These are phyloP conservation scores for Euwallacea fornicatus DNA, from an alignment of 1,140 invertebrate species.

Conservation along the genomic window DNA sequence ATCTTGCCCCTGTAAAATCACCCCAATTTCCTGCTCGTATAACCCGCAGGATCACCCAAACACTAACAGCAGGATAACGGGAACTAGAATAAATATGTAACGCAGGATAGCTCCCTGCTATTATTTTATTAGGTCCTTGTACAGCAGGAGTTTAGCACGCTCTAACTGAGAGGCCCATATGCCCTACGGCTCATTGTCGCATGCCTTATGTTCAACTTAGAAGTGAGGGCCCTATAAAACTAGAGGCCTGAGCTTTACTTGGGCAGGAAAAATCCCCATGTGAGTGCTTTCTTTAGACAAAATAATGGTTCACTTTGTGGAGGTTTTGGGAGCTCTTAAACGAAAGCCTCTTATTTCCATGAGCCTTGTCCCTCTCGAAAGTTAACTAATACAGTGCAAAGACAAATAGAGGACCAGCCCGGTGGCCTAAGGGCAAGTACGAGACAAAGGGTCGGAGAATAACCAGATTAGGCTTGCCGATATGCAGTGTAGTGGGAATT, in stretches of 20 bases:
- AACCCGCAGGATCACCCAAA: constrained; percentile 34
- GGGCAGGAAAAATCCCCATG: too few relatives aligned
- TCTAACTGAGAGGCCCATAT: constrained; percentile 18
- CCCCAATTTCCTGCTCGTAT: constrained; percentile 21
- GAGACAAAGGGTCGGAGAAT: constrained; percentile 19
- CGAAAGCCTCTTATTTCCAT: neutral
- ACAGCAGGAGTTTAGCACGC: constrained; percentile 22
- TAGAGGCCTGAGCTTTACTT: too few relatives aligned
- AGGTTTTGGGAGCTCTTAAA: neutral
- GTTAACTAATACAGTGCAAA: constrained; percentile 25
- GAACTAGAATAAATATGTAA: constrained; percentile 24
- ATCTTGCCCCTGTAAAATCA: neutral
- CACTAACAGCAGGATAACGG: constrained; percentile 35
- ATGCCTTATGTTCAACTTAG: constrained; percentile 28
- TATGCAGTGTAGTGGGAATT: constrained; percentile 22
- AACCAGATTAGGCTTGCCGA: constrained; percentile 26
- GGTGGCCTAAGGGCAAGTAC: constrained; percentile 14
- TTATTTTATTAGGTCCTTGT: constrained; percentile 34
- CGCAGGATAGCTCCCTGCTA: constrained; percentile 24
- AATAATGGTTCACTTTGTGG: neutral
- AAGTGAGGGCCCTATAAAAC: too few relatives aligned
- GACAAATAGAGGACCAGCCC: constrained; percentile 26
- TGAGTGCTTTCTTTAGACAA: too few relatives aligned
- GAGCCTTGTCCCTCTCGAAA: constrained; percentile 1
- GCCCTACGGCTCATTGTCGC: constrained; percentile 23